phyloP scores from a whole-genome alignment of 2,888 invertebrate genomes.

The Cosmopolites sordidus region DNA sequence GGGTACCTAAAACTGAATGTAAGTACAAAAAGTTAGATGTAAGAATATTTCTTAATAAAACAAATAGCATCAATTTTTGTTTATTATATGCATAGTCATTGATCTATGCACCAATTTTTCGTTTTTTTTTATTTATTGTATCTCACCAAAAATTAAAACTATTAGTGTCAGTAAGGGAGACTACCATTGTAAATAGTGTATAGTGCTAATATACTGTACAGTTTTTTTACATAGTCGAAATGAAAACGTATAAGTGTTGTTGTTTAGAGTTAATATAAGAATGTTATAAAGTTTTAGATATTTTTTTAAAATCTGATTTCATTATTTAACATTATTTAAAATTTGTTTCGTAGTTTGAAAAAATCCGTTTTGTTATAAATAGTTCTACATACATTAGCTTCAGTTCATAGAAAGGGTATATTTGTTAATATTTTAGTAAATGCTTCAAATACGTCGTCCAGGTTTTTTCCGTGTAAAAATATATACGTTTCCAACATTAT shows the following conservation, averaged over 20 bases:
- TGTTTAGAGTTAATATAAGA: conserved; percentile 42
- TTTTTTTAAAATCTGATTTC: conserved; percentile 9
- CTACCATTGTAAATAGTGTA: conserved; percentile 15
- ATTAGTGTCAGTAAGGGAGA: conserved; percentile 10
- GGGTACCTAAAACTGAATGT: background rate
- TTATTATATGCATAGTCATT: background rate
- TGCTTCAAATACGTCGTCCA: conserved; percentile 3
- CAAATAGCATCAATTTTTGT: conserved; percentile 10
- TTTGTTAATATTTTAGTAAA: conserved; percentile 7
- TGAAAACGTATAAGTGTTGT: conserved; percentile 38
- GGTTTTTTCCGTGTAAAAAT: background rate
- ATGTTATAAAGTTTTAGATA: conserved; percentile 38
- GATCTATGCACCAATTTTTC: conserved; percentile 2
- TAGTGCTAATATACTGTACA: conserved; percentile 33
- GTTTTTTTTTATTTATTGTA: conserved; percentile 4
- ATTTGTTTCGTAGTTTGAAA: conserved; percentile 4
- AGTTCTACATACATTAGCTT: conserved; percentile 5
- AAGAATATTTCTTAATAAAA: background rate
- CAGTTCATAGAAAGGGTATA: conserved; percentile 12
- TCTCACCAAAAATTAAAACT: conserved; percentile 16
- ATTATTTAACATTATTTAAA: conserved; percentile 4
- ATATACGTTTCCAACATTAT: too few relatives aligned
- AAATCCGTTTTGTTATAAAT: conserved; percentile 5
- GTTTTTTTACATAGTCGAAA: conserved; percentile 40
- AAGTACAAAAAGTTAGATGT: background rate